Evolutionary conservation across 1,140 invertebrate species (phyloP), one percentile per base, ranked within the genome.

Genomic region (Zaprionus vittiger): DNA sequence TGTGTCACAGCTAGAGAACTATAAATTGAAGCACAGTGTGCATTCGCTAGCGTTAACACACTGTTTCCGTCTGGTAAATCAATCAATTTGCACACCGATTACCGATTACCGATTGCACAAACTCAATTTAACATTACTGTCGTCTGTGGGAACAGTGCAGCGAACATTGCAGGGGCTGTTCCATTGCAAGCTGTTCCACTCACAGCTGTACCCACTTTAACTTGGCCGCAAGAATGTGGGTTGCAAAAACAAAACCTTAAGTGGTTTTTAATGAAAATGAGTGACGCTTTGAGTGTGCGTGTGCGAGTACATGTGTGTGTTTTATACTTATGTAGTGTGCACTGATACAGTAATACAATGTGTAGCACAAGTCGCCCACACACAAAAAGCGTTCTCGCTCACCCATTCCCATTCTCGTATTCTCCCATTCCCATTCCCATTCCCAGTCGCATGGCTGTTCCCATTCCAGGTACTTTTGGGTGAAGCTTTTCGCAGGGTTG

Each of bases 261-360:
- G 83, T 83, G 84, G 80, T 81, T 87, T 87, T 81, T 83, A 89
- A 87, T 83, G 77, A 89, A 83, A 89, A 83, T 77, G 63, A 87
- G 65, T 70, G 67, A 74, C 72, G 66, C 37, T 54, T 65, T 69
- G 22, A 59, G 62, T 72, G 41, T 67, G 26, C 68, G 59, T 56
- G 59, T 77, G 26, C 52, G 34, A 37, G 37, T 52, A 20, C 56
- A 38, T 52, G 44, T 70, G 47, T 63, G 34, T 71, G 37, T 59
- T 60, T 70, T 69, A 63, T 79, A 76, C 70, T 66, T 71, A 80
- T 37, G 55, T 66, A 52, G 31, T 41, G 56, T 78, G 70, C 70
- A 59, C 57, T 65, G 44, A 63, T 73, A 72, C 54, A 52, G 49
- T 52, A 6, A 24, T 73, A 56, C 47, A 74, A 49, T 70, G 28